Conservation (phyloP, 2,888 invertebrate species). For the Hymenopus coronatus region DNA sequence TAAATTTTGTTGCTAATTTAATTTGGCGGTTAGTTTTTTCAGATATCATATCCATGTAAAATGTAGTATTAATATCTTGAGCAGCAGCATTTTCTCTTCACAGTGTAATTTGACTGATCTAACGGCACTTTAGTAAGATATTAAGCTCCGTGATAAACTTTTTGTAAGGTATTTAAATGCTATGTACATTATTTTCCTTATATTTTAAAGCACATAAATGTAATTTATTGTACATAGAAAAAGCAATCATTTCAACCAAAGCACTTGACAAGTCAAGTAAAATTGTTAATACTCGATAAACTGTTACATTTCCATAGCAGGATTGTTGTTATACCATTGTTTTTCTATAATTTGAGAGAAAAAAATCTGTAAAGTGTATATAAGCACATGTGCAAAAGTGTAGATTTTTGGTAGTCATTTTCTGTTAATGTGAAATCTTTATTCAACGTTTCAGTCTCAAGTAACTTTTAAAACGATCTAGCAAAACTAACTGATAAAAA, state of each 20-base stretch:
- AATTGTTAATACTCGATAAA: not conserved
- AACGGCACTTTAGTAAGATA: constrained; percentile 1
- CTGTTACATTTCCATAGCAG: not conserved
- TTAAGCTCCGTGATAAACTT: not conserved
- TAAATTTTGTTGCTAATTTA: not conserved
- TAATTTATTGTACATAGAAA: constrained; percentile 11
- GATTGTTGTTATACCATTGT: not conserved
- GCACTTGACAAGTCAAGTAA: not conserved
- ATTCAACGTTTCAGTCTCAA: not conserved
- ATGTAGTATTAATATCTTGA: not conserved
- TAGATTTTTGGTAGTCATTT: not conserved
- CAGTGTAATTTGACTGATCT: not conserved
- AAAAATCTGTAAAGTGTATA: not conserved
- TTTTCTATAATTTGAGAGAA: not conserved
- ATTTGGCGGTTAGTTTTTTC: not conserved
- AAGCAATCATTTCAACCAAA: not conserved
- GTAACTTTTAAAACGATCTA: not conserved
- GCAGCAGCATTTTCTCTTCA: not conserved
- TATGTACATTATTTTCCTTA: constrained; percentile 1
- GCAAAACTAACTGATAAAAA: not conserved
- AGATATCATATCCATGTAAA: not conserved
- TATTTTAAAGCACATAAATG: not conserved
- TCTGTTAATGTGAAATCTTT: not conserved
- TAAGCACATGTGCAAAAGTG: not conserved
- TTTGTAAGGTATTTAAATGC: not conserved